Evolutionary conservation across 1,140 invertebrate genomes (phyloP).

Genomic region (Drosophila sulfurigaster): DNA sequence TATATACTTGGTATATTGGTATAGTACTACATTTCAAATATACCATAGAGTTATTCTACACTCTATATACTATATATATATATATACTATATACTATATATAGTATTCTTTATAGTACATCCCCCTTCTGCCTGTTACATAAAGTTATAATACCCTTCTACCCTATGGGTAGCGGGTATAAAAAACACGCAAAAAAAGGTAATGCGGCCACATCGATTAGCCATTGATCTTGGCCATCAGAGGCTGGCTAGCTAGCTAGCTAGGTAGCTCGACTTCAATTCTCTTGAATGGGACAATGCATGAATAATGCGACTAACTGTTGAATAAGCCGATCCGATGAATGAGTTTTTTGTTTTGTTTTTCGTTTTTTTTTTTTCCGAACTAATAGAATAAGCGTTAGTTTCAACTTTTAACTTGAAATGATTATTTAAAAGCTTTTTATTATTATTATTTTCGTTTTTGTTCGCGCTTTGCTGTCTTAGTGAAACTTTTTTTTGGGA

Average conservation of each 20-base stretch:
- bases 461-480: not conserved
- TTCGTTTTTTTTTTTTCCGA: too few relatives aligned
- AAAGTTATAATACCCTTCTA: too few relatives aligned
- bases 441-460: not conserved
- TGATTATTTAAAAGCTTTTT: constrained; percentile 5
- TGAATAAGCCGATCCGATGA: constrained; percentile 20
- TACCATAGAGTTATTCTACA: too few relatives aligned
- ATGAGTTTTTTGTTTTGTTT: too few relatives aligned
- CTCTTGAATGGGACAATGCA: constrained; percentile 32
- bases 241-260: not conserved
- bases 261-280: not conserved
- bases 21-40: too few relatives aligned
- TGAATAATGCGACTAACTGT: constrained; percentile 8
- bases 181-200: constrained; percentile 26
- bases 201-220: constrained; percentile 62
- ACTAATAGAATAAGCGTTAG: constrained; percentile 15
- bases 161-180: too few relatives aligned
- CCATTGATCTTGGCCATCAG: constrained; percentile 72
- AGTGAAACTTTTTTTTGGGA: constrained; percentile 22
- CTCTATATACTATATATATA: too few relatives aligned
- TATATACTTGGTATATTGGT: too few relatives aligned
- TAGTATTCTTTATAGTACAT: too few relatives aligned
- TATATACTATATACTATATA: too few relatives aligned
- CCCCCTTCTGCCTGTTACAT: too few relatives aligned
- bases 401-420: constrained; percentile 1